Evolutionary conservation across 1,140 invertebrate species (phyloP), one percentile per base, ranked within the genome.

Genomic region (Drosophila nigrodunni): DNA sequence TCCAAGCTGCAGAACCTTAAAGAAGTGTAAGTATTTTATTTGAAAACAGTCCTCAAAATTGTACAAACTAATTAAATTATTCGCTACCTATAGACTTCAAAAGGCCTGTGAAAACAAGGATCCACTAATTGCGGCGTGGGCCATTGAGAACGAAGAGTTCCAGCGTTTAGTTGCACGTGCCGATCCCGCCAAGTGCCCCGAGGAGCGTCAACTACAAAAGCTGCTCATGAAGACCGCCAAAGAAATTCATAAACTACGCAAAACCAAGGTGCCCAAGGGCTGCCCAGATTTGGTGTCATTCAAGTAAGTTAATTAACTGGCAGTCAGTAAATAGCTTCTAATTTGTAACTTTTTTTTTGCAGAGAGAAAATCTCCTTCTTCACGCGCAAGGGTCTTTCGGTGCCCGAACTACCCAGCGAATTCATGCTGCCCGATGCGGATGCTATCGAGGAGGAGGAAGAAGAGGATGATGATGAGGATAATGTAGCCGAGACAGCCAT

Each of bases 301-400:
- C 93, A 98, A 97, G 97, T 98, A 93, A 95, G 96, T 95, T 15
- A 11, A 10, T 30, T 1, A 13, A 3, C 30, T 4, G 4, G 3
- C 6, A 46, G 25, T 34, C 7, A 1, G 3, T 7, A 7, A 25
- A n/a, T 0, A 34, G 4, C 13, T 7, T 11, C 30, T 13, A 10
- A 50, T 52, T n/a, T 44, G 35, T 18, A 3, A 94, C 94, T 18
- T 50, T 1, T 49, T 25, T 44, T 4, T 77, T 64, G 15, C 93
- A 98, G 97, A 94, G 97, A 98, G 93, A 98, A 98, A 93, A 98
- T 98, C 95, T 97, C 97, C 10, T 98, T 98, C 93, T 98, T 98
- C 92, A 98, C 97, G 2, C 94, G 96, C 68, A 94, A 95, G 6
- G 97, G 96, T 82, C 89, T 96, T 18, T 95, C 94, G 71, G 95